Base-by-base conservation (phyloP, 1,140 invertebrate genomes). In the Mizuhopecten yessoensis region DNA sequence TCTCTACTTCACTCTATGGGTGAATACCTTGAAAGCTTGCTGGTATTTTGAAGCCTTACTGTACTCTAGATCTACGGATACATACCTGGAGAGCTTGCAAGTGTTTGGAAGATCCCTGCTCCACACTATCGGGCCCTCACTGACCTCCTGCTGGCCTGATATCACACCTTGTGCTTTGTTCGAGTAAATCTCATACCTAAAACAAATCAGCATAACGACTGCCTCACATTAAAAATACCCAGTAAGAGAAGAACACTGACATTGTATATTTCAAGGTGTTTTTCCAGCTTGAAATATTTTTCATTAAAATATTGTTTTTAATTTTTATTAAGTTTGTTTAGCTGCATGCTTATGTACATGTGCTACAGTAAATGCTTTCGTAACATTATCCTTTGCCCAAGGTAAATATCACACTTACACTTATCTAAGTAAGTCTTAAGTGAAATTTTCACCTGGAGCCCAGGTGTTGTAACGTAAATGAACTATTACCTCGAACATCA, bases 141-240 rank as follows among this genome's bases (percentile, higher is more conserved):
- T 98, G 89, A 98, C 97, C 7, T 98, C 98, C 96, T 99, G 99
- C 10, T 98, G 98, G 0, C 99, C 98, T 0, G 98, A 98, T 95
- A 99, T 99, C 0, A 99, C 98, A 1, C 99, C 99, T 0, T 98
- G 98, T 75, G 98, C 98, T 96, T 99, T 99, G 94, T 98, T 98
- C 0, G 96, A 96, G 11, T 96, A 96, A 89, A 97, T 97, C 39
- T 94, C 93, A 93, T 96, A 95, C 96, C 96, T 96, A 91, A 87
- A 91, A 92, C 34, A n/a, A 42, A 34, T 87, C 29, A 45, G 33
- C 10, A 33, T 42, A 15, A 87, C 11, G 5, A 89, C 13, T 39
- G n/a, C 0, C 33, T 29, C 1, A 13, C 13, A 34, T 36, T 34
- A 88, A 15, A n/a, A 7, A 88, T 17, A 88, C 15, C 34, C n/a